Evolutionary conservation across 2,113 vertebrate species (phyloP), one percentile per base, ranked within the genome.

Genomic region (human): DNA sequence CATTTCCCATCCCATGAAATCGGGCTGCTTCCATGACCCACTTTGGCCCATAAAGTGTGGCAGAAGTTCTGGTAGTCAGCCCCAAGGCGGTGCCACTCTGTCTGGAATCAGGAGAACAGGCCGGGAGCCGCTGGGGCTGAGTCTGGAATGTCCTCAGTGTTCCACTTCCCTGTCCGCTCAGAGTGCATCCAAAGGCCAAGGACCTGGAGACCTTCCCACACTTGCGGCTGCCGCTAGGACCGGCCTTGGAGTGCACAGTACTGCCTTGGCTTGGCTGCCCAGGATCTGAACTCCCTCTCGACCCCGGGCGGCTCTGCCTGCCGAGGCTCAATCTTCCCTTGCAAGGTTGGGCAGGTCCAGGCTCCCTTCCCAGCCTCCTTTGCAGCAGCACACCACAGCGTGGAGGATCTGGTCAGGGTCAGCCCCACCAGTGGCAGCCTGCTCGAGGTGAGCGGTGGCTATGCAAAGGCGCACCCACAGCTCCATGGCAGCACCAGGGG

Each of bases 401-500:
- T 64, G 27, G 23, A 35, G n/a, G 16, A 4, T 14, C 35, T 16
- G 25, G 8, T 32, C 38, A 52, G 23, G 8, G 25, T 35, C 38
- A 68, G 25, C 10, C 10, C 18, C 17, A 35, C 20, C 57, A 23
- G 38, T 14, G 35, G 48, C 30, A 20, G 2, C 22, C 48, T 1
- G 48, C 76, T 70, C 2, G 16, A 3, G 2, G 3, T 25, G 35
- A 32, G 5, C 3, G 1, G 22, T 18, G 35, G n/a, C 35, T 38
- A 50, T 13, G 78, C 59, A n/a, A 14, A 32, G 7, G 2, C 3
- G 2, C 4, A 7, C 20, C 20, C 20, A 18, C 3, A 3, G 43
- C 40, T 16, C 18, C 32, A 4, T 73, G 90, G 27, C 14, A 48
- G 68, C 32, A 18, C 17, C n/a, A 72, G 35, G n/a, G 30, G 66